phyloP scores from a whole-genome alignment of 2,797 vertebrate genomes.

The Emys orbicularis region DNA sequence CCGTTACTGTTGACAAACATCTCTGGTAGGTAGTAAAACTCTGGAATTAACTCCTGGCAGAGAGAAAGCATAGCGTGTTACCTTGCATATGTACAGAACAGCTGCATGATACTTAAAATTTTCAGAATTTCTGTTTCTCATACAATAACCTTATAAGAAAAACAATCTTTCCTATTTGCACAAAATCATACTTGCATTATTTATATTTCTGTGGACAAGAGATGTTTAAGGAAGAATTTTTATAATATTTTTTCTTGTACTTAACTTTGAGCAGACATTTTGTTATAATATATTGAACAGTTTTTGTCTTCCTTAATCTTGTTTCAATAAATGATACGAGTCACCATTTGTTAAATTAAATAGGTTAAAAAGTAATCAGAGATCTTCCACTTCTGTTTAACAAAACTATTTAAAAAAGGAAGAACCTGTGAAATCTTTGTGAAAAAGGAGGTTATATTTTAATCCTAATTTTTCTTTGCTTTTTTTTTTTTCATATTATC shows the following conservation, averaged over 20 bases:
- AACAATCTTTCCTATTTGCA: background rate
- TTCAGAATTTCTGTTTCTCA: background rate
- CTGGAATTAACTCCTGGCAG: conserved; percentile 93
- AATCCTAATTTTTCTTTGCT: background rate
- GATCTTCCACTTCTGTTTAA: background rate
- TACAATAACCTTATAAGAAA: background rate
- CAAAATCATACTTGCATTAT: background rate
- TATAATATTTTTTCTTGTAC: background rate
- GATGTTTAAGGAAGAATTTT: background rate
- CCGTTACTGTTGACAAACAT: conserved; percentile 98
- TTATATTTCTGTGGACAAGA: background rate
- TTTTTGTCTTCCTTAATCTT: background rate
- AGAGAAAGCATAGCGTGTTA: conserved; percentile 41
- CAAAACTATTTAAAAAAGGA: background rate
- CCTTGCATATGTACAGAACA: background rate
- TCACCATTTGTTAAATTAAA: background rate
- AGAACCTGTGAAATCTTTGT: background rate
- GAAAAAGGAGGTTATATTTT: background rate
- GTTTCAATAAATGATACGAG: background rate
- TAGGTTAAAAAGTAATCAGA: background rate
- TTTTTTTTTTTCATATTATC: background rate
- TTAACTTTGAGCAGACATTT: background rate
- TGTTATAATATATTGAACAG: background rate
- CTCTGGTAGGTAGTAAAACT: conserved; percentile 98
- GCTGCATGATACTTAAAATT: background rate